phyloP scores from a whole-genome alignment of 2,797 vertebrate genomes.

The Rhinichthys osculus region DNA sequence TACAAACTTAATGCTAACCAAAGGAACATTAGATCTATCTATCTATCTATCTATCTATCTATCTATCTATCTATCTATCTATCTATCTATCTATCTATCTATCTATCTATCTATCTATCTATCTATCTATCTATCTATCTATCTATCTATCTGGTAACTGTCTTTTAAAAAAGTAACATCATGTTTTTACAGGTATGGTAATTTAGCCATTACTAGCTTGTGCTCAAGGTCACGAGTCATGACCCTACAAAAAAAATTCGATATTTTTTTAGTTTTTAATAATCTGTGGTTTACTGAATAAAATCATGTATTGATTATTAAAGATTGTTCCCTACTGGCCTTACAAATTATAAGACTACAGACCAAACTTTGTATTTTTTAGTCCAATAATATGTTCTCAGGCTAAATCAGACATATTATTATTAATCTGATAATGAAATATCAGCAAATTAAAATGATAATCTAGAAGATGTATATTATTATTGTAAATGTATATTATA shows the following conservation, averaged over 20 bases:
- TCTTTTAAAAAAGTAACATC: no score
- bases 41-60: neutral
- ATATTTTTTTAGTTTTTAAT: neutral
- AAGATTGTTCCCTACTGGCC: neutral
- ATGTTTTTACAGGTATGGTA: neutral
- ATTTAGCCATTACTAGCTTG: neutral
- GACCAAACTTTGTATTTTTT: neutral
- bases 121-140: neutral
- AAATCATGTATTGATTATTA: neutral
- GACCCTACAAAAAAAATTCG: neutral
- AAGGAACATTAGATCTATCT: neutral
- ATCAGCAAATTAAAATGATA: neutral
- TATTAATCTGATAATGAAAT: neutral
- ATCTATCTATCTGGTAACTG: neutral
- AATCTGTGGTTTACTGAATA: neutral
- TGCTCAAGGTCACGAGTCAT: slow-evolving; percentile 4
- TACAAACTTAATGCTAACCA: neutral
- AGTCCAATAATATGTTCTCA: neutral
- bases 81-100: neutral
- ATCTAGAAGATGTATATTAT: neutral
- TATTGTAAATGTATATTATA: neutral
- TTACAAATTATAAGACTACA: neutral
- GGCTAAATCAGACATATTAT: neutral
- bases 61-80: neutral
- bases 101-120: neutral